Conservation (phyloP, 2,113 vertebrate species). For the Aegithalos caudatus region DNA sequence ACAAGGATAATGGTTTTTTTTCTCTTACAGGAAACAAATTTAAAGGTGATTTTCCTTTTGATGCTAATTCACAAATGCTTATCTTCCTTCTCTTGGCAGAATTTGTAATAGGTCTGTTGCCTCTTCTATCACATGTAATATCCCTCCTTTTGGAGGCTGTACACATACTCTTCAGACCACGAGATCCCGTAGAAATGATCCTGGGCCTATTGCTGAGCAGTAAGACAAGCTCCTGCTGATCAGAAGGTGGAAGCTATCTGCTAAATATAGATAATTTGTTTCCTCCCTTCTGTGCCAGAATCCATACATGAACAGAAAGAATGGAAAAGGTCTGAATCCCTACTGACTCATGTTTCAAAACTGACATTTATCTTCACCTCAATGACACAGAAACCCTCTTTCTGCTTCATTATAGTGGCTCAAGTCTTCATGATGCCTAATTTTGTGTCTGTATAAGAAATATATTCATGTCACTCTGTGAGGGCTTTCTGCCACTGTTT, state of each 20-base stretch:
- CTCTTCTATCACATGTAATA: neutral
- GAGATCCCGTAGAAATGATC: neutral
- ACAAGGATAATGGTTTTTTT: neutral
- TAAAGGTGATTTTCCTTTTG: neutral
- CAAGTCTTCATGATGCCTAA: neutral
- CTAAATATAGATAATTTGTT: neutral
- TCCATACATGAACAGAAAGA: neutral
- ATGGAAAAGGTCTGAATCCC: neutral
- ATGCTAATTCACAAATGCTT: neutral
- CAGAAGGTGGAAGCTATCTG: neutral
- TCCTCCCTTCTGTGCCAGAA: neutral
- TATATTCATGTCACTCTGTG: neutral
- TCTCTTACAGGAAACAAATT: neutral
- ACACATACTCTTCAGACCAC: neutral
- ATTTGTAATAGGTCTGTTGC: neutral
- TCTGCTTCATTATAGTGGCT: neutral
- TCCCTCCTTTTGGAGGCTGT: neutral
- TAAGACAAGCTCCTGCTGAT: neutral
- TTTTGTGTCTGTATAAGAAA: neutral
- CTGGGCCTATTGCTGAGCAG: neutral
- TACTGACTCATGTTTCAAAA: neutral
- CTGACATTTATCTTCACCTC: neutral
- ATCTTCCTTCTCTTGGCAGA: neutral
- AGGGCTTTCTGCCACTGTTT: neutral
- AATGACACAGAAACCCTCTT: neutral